Evolutionary conservation across 2,888 invertebrate species (phyloP).

Genomic region (Calameuta idolon): DNA sequence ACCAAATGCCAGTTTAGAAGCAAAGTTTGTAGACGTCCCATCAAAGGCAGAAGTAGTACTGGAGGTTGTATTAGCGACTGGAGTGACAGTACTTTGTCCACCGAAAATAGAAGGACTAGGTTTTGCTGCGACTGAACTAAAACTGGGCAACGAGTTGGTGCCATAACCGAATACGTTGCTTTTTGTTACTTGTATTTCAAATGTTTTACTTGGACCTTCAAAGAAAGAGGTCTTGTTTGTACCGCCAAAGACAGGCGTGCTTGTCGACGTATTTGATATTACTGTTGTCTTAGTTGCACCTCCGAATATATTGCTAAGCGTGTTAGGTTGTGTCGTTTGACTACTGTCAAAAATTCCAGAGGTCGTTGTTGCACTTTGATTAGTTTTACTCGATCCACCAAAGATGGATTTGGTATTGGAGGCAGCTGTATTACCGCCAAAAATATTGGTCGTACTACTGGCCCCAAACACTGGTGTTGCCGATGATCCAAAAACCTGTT

Average conservation of each 20-base stretch:
- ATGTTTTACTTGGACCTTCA: background rate
- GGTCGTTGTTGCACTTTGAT: background rate
- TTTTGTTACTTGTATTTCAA: background rate
- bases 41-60: constrained; percentile 23
- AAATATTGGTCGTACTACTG: constrained; percentile 15
- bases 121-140: constrained; percentile 13
- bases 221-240: background rate
- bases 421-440: constrained; percentile 19
- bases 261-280: constrained; percentile 26
- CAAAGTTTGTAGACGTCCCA: background rate
- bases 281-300: constrained; percentile 26
- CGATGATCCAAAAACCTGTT: constrained; percentile 6
- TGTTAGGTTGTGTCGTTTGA: constrained; percentile 1
- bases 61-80: constrained; percentile 5
- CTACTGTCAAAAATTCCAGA: constrained; percentile 1
- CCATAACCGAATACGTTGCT: constrained; percentile 28
- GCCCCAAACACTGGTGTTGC: constrained; percentile 28
- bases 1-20: constrained; percentile 13
- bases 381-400: constrained; percentile 22
- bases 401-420: constrained; percentile 38
- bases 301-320: constrained; percentile 38
- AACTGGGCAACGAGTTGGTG: constrained; percentile 23
- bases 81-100: background rate
- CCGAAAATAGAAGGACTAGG: constrained; percentile 20
- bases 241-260: background rate